Evolutionary conservation across 1,140 invertebrate genomes (phyloP).

Genomic region (Drosophila jambulina): DNA sequence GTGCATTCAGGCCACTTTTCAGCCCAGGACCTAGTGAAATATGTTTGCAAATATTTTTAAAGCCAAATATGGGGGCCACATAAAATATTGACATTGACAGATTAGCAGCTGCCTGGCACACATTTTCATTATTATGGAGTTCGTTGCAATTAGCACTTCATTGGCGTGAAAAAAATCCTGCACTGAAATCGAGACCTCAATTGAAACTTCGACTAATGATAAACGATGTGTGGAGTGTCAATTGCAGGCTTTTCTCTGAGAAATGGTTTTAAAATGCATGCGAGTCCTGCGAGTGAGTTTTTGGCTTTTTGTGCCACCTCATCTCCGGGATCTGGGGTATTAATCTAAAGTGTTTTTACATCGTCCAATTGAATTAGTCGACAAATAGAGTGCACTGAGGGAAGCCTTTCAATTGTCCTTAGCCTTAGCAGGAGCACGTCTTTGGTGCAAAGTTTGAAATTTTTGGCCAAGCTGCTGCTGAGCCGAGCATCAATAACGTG

Average conservation of each 20-base stretch:
- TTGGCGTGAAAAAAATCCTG: background rate
- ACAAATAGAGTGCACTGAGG: constrained; percentile 39
- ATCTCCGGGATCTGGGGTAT: constrained; percentile 6
- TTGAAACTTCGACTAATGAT: constrained; percentile 19
- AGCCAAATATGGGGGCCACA: constrained; percentile 9
- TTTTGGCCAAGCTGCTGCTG: constrained; percentile 37
- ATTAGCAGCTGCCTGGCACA: constrained; percentile 18
- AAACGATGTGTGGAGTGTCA: constrained; percentile 34
- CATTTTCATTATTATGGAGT: constrained; percentile 16
- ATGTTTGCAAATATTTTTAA: constrained; percentile 26
- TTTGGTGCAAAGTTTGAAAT: constrained; percentile 35
- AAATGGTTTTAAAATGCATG: constrained; percentile 31
- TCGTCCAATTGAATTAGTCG: constrained; percentile 51
- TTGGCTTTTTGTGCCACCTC: constrained; percentile 7
- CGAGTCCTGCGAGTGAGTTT: background rate
- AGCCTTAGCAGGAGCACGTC: constrained; percentile 2
- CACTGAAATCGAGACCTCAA: constrained; percentile 29
- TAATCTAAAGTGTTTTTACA: constrained; percentile 28
- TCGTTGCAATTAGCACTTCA: constrained; percentile 34
- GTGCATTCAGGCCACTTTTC: constrained; percentile 1
- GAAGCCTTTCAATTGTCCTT: constrained; percentile 60
- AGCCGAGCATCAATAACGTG: constrained; percentile 62
- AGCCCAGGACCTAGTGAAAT: constrained; percentile 9
- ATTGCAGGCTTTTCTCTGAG: constrained; percentile 14
- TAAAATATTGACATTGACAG: constrained; percentile 40